phyloP scores from a whole-genome alignment of 1,140 invertebrate genomes.

The Ephestia elutella region DNA sequence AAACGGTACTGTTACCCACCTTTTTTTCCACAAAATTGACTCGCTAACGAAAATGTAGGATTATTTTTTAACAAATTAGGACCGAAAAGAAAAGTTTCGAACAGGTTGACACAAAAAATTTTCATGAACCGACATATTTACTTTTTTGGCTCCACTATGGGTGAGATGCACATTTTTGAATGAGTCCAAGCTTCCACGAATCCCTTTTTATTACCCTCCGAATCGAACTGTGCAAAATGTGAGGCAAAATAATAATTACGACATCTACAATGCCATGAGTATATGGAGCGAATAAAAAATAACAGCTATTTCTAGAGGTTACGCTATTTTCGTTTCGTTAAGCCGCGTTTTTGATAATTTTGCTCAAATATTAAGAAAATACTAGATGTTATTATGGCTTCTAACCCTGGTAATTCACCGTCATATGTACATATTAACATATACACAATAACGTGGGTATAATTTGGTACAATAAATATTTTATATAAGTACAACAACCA shows the following conservation, averaged over 20 bases:
- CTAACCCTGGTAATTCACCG: background rate
- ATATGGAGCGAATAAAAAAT: constrained; percentile 31
- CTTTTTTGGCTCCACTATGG: background rate
- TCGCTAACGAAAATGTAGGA: too few relatives aligned
- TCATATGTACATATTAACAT: background rate
- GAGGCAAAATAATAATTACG: constrained; percentile 54
- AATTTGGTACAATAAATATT: background rate
- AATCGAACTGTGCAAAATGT: constrained; percentile 42
- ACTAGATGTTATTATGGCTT: background rate
- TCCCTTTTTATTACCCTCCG: constrained; percentile 31
- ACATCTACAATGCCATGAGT: constrained; percentile 31
- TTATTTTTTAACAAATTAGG: too few relatives aligned
- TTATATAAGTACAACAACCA: background rate
- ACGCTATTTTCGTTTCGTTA: background rate
- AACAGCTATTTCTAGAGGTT: background rate
- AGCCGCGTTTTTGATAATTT: background rate
- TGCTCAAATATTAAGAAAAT: background rate
- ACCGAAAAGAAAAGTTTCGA: too few relatives aligned
- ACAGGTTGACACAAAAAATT: too few relatives aligned
- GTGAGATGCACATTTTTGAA: constrained; percentile 4
- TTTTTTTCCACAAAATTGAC: too few relatives aligned
- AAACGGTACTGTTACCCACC: too few relatives aligned
- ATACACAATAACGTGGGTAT: background rate
- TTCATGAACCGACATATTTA: background rate
- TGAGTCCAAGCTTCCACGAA: constrained; percentile 30